These are phyloP conservation scores for Cherax quadricarinatus DNA, from an alignment of 1,140 invertebrate species.

Conservation along the genomic window DNA sequence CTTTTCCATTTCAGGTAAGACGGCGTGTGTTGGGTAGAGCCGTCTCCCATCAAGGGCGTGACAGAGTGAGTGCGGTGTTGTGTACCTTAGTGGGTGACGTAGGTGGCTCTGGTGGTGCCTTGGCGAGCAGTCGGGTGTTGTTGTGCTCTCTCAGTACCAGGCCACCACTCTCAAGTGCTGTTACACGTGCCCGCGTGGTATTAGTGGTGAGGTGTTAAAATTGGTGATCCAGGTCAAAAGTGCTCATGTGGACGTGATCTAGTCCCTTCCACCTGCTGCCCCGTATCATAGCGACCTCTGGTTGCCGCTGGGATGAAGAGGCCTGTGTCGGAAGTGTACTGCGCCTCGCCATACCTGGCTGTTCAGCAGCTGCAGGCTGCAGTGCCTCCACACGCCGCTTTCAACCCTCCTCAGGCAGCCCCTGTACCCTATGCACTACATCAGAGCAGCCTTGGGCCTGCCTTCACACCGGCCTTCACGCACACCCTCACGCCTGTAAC, in stretches of 20 bases:
- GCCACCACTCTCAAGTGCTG: constrained; percentile 16
- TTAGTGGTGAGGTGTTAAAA: constrained; percentile 32
- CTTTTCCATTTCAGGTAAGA: constrained; percentile 57
- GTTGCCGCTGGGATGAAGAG: constrained; percentile 67
- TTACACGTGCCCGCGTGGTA: constrained; percentile 42
- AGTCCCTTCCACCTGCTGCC: constrained; percentile 11
- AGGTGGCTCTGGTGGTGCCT: constrained; percentile 33
- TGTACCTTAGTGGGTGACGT: constrained; percentile 48
- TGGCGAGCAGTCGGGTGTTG: constrained; percentile 43
- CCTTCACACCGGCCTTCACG: constrained; percentile 54
- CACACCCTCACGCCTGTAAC: constrained; percentile 50
- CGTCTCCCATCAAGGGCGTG: constrained; percentile 48
- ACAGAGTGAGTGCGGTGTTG: constrained; percentile 42
- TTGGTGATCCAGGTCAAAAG: constrained; percentile 42
- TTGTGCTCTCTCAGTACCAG: constrained; percentile 26
- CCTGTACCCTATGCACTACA: constrained; percentile 46
- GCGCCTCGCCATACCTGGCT: constrained; percentile 54
- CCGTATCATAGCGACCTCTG: constrained; percentile 28
- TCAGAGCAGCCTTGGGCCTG: constrained; percentile 56
- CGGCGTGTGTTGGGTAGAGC: constrained; percentile 56
- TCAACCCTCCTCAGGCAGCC: constrained; percentile 50
- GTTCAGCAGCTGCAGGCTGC: constrained; percentile 55
- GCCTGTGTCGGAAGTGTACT: constrained; percentile 64
- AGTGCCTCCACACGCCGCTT: constrained; percentile 26
- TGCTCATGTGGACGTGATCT: constrained; percentile 58